Conservation (phyloP, 2,888 invertebrate genomes). For the Catocala nupta region DNA sequence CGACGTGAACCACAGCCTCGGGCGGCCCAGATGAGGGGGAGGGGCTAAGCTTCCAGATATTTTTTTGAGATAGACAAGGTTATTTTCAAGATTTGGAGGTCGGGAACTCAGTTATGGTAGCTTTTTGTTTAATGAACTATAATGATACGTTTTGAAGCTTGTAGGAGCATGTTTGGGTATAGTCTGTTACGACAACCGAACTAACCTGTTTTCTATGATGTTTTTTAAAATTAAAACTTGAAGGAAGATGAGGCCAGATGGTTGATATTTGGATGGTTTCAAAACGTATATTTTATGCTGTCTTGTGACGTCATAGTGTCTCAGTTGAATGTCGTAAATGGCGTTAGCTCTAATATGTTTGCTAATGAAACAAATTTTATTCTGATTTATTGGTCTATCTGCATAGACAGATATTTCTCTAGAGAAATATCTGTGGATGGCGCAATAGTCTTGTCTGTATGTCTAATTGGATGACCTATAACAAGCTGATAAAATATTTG, state of each 20-base stretch:
- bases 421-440: too few species aligned
- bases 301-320: too few species aligned
- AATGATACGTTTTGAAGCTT: conserved; percentile 47
- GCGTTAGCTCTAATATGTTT: too few species aligned
- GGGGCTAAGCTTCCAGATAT: conserved; percentile 67
- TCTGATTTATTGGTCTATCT: too few species aligned
- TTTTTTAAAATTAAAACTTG: conserved; percentile 17
- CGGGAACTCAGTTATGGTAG: conserved; percentile 49
- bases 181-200: conserved; percentile 21
- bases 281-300: neutral
- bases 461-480: too few species aligned
- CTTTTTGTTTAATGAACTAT: conserved; percentile 53
- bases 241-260: conserved; percentile 6
- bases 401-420: too few species aligned
- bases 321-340: too few species aligned
- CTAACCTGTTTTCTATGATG: conserved; percentile 39
- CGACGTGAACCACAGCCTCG: conserved; percentile 61
- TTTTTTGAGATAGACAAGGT: conserved; percentile 60
- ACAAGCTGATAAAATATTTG: too few species aligned
- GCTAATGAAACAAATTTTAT: too few species aligned
- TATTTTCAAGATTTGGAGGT: conserved; percentile 54
- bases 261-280: conserved; percentile 18
- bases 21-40: conserved; percentile 72
- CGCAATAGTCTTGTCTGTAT: too few species aligned
- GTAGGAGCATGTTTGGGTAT: conserved; percentile 45